phyloP scores from a whole-genome alignment of 2,888 invertebrate species.

The Torymus tubicola region DNA sequence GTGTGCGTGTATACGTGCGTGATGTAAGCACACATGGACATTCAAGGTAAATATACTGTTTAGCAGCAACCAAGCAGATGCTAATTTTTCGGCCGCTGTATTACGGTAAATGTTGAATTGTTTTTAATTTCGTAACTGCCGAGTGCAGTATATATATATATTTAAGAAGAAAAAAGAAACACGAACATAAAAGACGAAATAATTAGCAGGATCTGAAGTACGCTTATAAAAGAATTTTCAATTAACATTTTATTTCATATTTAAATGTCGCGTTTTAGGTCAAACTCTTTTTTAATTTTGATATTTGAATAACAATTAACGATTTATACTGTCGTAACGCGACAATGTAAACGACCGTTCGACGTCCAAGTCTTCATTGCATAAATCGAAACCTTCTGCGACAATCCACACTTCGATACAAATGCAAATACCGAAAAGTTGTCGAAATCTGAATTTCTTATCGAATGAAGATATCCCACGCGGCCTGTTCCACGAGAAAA shows the following conservation, averaged over 20 bases:
- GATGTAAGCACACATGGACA: conserved; percentile 33
- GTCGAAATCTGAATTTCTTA: conserved; percentile 40
- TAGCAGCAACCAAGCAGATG: conserved; percentile 22
- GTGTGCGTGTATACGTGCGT: background rate
- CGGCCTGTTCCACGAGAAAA: background rate
- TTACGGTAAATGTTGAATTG: background rate
- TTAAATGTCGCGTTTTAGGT: background rate
- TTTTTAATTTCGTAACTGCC: too few relatives aligned
- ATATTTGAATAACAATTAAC: too few relatives aligned
- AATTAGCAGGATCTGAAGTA: background rate
- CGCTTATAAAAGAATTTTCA: background rate
- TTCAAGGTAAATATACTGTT: conserved; percentile 24
- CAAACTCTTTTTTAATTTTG: background rate
- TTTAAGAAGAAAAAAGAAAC: too few relatives aligned
- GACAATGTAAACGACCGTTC: too few relatives aligned
- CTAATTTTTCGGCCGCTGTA: conserved; percentile 18
- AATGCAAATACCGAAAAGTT: conserved; percentile 22
- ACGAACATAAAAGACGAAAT: too few relatives aligned
- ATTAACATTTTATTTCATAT: background rate
- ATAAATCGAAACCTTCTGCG: background rate
- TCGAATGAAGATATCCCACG: background rate
- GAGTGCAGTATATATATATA: too few relatives aligned
- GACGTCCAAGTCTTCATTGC: background rate
- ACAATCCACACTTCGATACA: background rate
- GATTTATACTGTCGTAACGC: too few relatives aligned